A percentile compares a stretch with the other conserved stretches of the same genome.
phyloP scores from a whole-genome alignment of 2,797 vertebrate genomes.

The Paramormyrops hopkinsi region DNA sequence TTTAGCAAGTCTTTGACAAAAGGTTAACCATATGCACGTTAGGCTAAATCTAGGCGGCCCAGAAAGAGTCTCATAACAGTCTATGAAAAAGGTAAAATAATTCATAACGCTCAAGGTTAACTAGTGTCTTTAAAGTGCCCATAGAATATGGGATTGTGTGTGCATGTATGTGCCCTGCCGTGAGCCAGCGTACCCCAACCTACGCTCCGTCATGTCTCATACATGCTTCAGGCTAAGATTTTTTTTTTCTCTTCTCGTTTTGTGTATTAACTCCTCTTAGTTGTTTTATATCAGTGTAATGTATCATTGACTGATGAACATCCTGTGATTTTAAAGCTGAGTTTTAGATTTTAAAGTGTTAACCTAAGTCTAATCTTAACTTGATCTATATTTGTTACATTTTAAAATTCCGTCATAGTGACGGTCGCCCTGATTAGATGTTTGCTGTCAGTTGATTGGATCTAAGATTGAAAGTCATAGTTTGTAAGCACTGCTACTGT shows the following conservation, averaged over 20 bases:
- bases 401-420: not conserved
- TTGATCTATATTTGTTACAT: not conserved
- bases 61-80: not conserved
- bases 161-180: not conserved
- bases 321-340: not conserved
- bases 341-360: not conserved
- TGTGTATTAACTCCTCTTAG: not conserved
- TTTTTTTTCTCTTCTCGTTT: not conserved
- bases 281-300: not conserved
- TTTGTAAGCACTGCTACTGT: not conserved
- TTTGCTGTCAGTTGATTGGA: not conserved
- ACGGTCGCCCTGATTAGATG: not conserved
- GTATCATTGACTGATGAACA: not conserved
- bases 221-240: not conserved
- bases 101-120: not conserved
- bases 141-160: not conserved
- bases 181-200: not conserved
- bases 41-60: not conserved
- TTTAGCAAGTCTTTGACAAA: not conserved
- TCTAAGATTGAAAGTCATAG: not conserved
- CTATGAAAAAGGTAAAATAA: not conserved
- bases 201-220: not conserved
- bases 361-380: not conserved
- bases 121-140: not conserved
- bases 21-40: not conserved